These are phyloP conservation scores for Okapia johnstoni DNA, from an alignment of 2,113 vertebrate genomes.

Conservation along the genomic window DNA sequence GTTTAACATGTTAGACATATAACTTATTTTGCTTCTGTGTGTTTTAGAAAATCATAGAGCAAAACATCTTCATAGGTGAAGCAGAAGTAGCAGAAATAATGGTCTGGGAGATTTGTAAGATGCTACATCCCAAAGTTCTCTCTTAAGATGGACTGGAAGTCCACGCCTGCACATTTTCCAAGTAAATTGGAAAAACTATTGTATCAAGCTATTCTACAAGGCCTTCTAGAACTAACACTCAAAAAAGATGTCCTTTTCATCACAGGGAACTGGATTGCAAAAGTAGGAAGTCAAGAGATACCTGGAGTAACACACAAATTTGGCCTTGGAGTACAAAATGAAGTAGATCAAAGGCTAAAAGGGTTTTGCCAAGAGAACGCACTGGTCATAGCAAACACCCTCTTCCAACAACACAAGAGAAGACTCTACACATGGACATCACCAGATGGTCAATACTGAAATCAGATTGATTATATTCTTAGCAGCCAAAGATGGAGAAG, in stretches of 20 bases:
- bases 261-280: neutral
- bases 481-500: neutral
- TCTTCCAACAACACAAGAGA: neutral
- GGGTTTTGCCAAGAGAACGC: neutral
- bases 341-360: neutral
- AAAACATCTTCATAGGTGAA: neutral
- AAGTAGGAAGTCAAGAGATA: neutral
- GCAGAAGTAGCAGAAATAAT: neutral
- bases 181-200: neutral
- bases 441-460: neutral
- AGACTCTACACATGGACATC: neutral
- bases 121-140: neutral
- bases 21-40: neutral
- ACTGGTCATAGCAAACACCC: neutral
- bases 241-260: neutral
- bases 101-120: neutral
- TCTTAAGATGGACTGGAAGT: neutral
- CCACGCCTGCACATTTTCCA: neutral
- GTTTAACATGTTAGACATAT: neutral
- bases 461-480: neutral
- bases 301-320: neutral
- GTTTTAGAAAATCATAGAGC: neutral
- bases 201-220: neutral
- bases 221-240: neutral
- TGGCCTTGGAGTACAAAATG: neutral